These are phyloP conservation scores for Scotopteryx bipunctaria DNA, from an alignment of 2,888 invertebrate species.

Conservation along the genomic window DNA sequence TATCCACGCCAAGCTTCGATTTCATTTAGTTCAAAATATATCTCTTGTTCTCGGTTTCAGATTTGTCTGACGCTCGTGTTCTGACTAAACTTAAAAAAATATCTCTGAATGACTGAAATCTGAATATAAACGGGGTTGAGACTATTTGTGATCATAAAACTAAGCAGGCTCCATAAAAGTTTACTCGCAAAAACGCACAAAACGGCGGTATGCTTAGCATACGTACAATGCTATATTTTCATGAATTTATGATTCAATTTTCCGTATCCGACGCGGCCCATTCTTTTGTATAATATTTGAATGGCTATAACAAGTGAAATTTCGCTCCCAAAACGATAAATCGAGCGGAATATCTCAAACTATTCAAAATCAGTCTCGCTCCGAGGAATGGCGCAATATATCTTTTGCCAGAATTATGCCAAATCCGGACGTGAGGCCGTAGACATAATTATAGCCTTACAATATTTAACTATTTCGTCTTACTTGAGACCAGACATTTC, in stretches of 20 bases:
- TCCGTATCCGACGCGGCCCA: conserved; percentile 31
- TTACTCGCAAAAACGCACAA: conserved; percentile 19
- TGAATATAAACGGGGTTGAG: conserved; percentile 10
- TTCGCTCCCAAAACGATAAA: conserved; percentile 55
- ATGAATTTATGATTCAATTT: conserved; percentile 37
- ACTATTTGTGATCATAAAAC: conserved; percentile 24
- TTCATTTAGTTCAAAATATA: conserved; percentile 4
- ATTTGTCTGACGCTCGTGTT: conserved; percentile 4
- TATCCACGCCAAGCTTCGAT: neutral
- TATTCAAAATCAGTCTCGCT: conserved; percentile 64
- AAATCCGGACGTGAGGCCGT: conserved; percentile 46
- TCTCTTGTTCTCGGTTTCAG: neutral
- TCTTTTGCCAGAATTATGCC: conserved; percentile 44
- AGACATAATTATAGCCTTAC: conserved; percentile 32
- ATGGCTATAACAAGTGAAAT: conserved; percentile 43
- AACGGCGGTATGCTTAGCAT: conserved; percentile 17
- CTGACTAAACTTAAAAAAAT: neutral
- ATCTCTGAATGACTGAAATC: conserved; percentile 1
- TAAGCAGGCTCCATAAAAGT: conserved; percentile 19
- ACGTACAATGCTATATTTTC: conserved; percentile 31
- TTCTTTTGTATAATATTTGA: conserved; percentile 40
- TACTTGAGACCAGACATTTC: neutral
- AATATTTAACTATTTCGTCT: too few relatives aligned
- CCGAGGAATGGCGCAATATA: conserved; percentile 52
- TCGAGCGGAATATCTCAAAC: conserved; percentile 60